Evolutionary conservation across 2,888 invertebrate species (phyloP).

Genomic region (Drosophila tripunctata): DNA sequence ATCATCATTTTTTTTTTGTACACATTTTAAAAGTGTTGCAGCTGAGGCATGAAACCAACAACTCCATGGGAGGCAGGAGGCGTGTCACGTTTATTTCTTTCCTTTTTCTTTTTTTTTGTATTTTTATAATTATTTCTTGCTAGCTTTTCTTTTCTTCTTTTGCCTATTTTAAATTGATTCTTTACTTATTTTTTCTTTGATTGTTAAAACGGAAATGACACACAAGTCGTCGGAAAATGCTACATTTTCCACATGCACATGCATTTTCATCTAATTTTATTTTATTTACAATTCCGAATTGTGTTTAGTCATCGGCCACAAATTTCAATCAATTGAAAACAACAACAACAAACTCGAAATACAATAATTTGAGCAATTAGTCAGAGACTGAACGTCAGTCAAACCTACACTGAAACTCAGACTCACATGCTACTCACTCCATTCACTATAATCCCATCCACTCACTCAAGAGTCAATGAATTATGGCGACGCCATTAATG

Average conservation of each 20-base stretch:
- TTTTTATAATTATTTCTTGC: constrained; percentile 33
- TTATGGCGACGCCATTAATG: constrained; percentile 65
- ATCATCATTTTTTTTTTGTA: constrained; percentile 26
- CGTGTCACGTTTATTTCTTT: too few relatives aligned
- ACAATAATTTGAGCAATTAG: constrained; percentile 64
- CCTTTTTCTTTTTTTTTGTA: constrained; percentile 33
- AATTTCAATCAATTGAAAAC: constrained; percentile 55
- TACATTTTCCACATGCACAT: constrained; percentile 12
- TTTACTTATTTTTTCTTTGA: constrained; percentile 2
- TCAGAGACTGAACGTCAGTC: constrained; percentile 23
- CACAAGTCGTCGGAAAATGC: constrained; percentile 47
- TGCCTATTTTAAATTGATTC: constrained; percentile 43
- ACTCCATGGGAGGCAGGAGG: constrained; percentile 13
- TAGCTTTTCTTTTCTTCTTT: constrained; percentile 10
- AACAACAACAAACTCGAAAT: constrained; percentile 45
- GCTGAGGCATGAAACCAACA: constrained; percentile 56
- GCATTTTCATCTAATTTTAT: constrained; percentile 9
- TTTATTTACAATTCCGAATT: constrained; percentile 28
- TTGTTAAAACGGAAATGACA: constrained; percentile 56
- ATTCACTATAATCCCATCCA: not conserved
- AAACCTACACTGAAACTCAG: constrained; percentile 33
- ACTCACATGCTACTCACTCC: constrained; percentile 30
- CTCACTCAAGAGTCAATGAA: constrained; percentile 54
- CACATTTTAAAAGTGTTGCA: constrained; percentile 31
- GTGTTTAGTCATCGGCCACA: constrained; percentile 55